Conservation (phyloP, 2,888 invertebrate species). For the Yponomeuta cagnagella region DNA sequence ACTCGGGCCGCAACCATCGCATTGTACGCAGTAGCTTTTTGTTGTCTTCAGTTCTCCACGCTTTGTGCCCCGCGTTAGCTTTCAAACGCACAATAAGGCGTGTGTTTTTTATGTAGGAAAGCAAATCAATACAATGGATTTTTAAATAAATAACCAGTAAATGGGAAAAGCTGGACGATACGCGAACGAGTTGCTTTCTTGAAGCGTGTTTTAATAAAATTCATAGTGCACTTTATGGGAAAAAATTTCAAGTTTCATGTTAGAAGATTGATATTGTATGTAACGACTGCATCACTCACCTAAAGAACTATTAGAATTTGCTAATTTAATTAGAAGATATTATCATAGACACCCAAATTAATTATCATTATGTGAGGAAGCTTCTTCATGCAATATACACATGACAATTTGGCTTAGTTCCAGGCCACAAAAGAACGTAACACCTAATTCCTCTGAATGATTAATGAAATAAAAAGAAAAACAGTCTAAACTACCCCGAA, state of each 20-base stretch:
- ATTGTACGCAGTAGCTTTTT: conserved; percentile 66
- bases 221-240: conserved; percentile 4
- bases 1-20: conserved; percentile 52
- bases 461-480: not conserved
- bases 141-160: conserved; percentile 20
- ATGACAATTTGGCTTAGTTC: conserved; percentile 51
- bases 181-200: conserved; percentile 8
- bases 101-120: conserved; percentile 42
- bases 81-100: conserved; percentile 60
- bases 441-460: not conserved
- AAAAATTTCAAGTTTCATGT: not conserved
- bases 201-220: not conserved
- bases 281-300: not conserved
- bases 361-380: too few relatives aligned
- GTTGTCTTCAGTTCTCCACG: conserved; percentile 64
- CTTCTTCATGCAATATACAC: conserved; percentile 25
- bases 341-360: too few relatives aligned
- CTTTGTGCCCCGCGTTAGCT: conserved; percentile 59
- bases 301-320: not conserved
- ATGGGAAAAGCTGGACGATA: conserved; percentile 19
- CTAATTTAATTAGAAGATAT: conserved; percentile 24
- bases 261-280: not conserved
- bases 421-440: conserved; percentile 29
- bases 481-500: not conserved
- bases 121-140: conserved; percentile 58